Evolutionary conservation across 1,140 invertebrate genomes (phyloP), one percentile per base, ranked within the genome.

Genomic region (Drosophila melanica): DNA sequence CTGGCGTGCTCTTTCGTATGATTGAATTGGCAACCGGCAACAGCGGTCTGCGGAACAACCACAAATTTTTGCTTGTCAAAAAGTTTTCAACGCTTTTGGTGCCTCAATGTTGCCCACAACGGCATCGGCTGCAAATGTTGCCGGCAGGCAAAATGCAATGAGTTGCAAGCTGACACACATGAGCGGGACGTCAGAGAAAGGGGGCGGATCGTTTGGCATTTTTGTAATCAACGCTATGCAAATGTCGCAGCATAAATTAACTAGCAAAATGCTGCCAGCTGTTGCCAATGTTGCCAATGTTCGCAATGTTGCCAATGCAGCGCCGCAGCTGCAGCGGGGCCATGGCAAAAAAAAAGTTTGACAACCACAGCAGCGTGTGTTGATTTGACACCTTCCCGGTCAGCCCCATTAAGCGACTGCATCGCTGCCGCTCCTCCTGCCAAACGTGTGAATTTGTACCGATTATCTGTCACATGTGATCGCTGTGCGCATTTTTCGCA

Each of bases 201-300:
- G 59, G 59, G 63, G 58, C 57, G 55, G 74, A 75, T 86, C 64
- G 64, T 41, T 68, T 87, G 82, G 82, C 82, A 87, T 86, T 86
- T 73, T 86, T 86, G 81, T 86, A 86, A 86, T 86, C 82, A 86
- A 87, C 82, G 79, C 73, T 87, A 86, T 86, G 82, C 82, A 86
- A 86, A 86, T 86, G 81, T 75, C 79, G 66, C 72, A 67, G 82
- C 82, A 87, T 87, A 87, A 87, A 87, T 87, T 87, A 87, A 89
- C 67, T 76, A 79, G 66, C 75, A 70, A 67, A 72, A 67, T 69
- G 57, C 39, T 69, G 66, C 48, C 45, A 67, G 60, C 44, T 70
- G 67, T 57, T 78, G 72, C 60, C 51, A 48, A 65, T 4, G 33
- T 35, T 35, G 33, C 33, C 33, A 9, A 9, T 33, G 71, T 78